phyloP scores from a whole-genome alignment of 2,797 vertebrate genomes.

The Coregonus suidteri region DNA sequence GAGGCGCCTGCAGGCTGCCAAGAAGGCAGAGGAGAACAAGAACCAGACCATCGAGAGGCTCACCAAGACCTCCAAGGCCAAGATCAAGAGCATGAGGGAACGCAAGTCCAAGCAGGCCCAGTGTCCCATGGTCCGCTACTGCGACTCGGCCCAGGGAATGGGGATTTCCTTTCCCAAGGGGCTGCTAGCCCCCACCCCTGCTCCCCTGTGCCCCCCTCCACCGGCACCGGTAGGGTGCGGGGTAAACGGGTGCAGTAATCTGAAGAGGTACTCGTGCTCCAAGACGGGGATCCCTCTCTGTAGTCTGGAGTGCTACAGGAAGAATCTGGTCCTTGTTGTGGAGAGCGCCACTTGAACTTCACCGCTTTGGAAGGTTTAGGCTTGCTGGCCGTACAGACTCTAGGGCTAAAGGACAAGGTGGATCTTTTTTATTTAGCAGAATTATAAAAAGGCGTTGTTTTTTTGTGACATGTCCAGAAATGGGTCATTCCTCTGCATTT shows the following conservation, averaged over 20 bases:
- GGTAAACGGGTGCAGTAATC: constrained; percentile 81
- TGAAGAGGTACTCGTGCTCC: constrained; percentile 85
- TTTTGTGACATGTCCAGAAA: neutral
- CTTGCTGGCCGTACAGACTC: neutral
- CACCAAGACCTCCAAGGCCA: constrained; percentile 93
- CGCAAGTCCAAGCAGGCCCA: constrained; percentile 75
- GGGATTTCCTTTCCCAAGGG: constrained; percentile 84
- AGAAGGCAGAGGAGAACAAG: constrained; percentile 95
- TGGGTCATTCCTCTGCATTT: neutral
- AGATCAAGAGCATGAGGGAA: constrained; percentile 80
- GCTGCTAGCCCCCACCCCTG: constrained; percentile 49
- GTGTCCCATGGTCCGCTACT: constrained; percentile 85
- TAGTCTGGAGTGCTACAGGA: constrained; percentile 88
- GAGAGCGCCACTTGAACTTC: constrained; percentile 56
- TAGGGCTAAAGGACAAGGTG: neutral
- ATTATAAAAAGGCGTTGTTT: neutral
- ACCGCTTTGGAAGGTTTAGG: neutral
- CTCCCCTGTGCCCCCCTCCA: constrained; percentile 7
- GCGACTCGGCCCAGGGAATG: constrained; percentile 70
- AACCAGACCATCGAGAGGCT: constrained; percentile 97
- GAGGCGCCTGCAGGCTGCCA: constrained; percentile 90
- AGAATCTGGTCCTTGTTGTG: constrained; percentile 77
- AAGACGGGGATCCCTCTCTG: constrained; percentile 86
- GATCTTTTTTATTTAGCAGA: neutral
- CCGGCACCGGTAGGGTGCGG: constrained; percentile 70